Conservation (phyloP, 2,888 invertebrate species). For the Diloba caeruleocephala region DNA sequence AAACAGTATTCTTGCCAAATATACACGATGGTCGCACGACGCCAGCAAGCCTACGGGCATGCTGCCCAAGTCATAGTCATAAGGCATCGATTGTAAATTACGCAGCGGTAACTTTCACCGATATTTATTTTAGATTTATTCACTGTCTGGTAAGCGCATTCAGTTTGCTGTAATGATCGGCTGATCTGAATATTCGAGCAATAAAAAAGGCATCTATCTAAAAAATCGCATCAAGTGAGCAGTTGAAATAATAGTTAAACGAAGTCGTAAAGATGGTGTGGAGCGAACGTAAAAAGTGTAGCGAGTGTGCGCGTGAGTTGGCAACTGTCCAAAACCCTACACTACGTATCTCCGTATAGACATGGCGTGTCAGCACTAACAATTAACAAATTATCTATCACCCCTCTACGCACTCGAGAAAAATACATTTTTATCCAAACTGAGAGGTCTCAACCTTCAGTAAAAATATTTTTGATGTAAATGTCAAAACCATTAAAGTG, state of each 20-base stretch:
- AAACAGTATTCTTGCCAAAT: conserved; percentile 68
- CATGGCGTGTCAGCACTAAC: conserved; percentile 61
- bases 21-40: conserved; percentile 44
- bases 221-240: conserved; percentile 71
- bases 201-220: conserved; percentile 71
- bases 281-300: conserved; percentile 70
- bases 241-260: conserved; percentile 75
- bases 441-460: background rate
- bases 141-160: conserved; percentile 53
- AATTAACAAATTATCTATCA: conserved; percentile 67
- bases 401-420: conserved; percentile 19
- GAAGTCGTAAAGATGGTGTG: conserved; percentile 76
- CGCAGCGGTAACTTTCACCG: conserved; percentile 30
- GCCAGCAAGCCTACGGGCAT: conserved; percentile 60
- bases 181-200: conserved; percentile 64
- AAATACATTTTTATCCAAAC: background rate
- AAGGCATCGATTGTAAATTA: conserved; percentile 38
- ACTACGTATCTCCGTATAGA: conserved; percentile 61
- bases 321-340: conserved; percentile 69
- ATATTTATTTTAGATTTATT: conserved; percentile 56
- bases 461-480: too few species aligned
- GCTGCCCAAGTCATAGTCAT: conserved; percentile 57
- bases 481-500: too few species aligned
- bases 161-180: conserved; percentile 53
- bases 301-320: conserved; percentile 70